phyloP scores from a whole-genome alignment of 2,113 vertebrate species.

The Tonatia bakeri region DNA sequence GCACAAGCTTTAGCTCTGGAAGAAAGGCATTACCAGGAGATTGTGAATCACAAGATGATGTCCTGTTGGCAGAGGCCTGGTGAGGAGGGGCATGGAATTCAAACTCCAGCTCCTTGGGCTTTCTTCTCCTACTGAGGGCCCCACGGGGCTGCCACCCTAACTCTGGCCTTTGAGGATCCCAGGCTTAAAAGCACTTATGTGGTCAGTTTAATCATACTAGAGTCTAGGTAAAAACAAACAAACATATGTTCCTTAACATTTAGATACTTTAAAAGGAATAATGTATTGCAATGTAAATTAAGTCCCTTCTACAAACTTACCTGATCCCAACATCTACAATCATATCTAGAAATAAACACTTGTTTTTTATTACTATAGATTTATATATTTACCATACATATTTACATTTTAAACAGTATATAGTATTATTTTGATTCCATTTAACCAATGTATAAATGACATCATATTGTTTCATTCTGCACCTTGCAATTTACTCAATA shows the following conservation, averaged over 20 bases:
- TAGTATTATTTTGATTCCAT: background rate
- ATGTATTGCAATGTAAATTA: background rate
- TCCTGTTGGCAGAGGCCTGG: background rate
- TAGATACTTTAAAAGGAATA: background rate
- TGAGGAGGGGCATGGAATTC: background rate
- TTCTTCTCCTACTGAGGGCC: background rate
- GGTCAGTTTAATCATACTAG: background rate
- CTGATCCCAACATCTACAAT: background rate
- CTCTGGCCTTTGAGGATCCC: background rate
- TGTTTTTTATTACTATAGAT: background rate
- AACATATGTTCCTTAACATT: background rate
- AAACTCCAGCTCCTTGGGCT: background rate
- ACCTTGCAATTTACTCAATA: background rate
- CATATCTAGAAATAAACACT: background rate
- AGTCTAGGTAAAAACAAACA: background rate
- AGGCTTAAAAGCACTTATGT: background rate
- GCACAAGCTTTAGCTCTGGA: background rate
- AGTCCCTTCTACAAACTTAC: background rate
- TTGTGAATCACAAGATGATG: background rate
- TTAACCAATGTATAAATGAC: background rate
- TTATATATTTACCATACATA: background rate
- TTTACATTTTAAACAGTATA: background rate
- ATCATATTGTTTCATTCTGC: background rate
- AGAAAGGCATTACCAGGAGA: background rate
- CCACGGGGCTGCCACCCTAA: accelerated